Conservation (phyloP, 2,888 invertebrate species). For the Drosophila kuntzei region DNA sequence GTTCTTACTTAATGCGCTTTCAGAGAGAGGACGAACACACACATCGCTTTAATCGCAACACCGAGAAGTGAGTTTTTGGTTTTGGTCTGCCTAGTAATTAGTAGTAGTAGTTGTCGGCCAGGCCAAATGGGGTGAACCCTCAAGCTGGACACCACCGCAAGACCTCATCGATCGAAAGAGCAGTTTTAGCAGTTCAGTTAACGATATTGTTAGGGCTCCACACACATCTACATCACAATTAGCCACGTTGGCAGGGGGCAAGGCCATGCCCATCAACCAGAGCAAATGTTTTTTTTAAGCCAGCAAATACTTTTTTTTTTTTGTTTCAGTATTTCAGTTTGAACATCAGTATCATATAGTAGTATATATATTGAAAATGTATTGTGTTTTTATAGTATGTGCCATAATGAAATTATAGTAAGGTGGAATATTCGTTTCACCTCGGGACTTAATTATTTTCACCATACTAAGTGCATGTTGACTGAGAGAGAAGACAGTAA, state of each 20-base stretch:
- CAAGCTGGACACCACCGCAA: constrained; percentile 53
- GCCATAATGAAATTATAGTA: neutral
- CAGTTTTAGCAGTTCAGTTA: constrained; percentile 42
- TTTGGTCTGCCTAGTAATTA: constrained; percentile 75
- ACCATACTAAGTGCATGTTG: no score
- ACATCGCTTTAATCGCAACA: constrained; percentile 78
- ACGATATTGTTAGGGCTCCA: constrained; percentile 53
- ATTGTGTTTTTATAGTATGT: constrained; percentile 39
- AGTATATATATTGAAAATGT: constrained; percentile 15
- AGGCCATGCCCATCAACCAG: constrained; percentile 61
- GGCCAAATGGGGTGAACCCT: constrained; percentile 46
- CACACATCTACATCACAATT: constrained; percentile 69
- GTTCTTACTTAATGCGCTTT: constrained; percentile 81
- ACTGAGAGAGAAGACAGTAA: no score
- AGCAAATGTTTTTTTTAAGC: constrained; percentile 40
- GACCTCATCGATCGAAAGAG: constrained; percentile 72
- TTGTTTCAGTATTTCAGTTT: constrained; percentile 23
- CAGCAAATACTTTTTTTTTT: constrained; percentile 27
- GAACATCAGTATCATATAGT: constrained; percentile 12
- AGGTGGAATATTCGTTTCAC: no score
- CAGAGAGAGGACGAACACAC: constrained; percentile 77
- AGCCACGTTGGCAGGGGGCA: constrained; percentile 46
- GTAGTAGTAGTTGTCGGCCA: constrained; percentile 60
- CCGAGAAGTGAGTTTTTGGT: constrained; percentile 71
- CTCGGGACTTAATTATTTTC: no score